Base-by-base conservation (phyloP, 2,113 vertebrate genomes). In the Ceyx margarethae region DNA sequence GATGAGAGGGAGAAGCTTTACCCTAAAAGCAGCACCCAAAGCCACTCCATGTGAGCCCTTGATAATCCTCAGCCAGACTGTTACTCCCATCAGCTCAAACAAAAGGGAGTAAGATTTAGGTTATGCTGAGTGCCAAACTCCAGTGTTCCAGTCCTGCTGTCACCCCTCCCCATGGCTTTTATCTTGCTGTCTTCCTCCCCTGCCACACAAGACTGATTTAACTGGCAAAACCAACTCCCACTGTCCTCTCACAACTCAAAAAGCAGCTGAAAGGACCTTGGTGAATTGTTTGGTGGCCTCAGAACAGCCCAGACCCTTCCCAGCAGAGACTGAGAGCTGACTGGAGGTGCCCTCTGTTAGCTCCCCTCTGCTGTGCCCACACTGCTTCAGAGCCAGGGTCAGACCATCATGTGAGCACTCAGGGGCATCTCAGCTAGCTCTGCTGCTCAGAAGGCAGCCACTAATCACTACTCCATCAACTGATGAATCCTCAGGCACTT, bases 1-100 rank as follows among this genome's bases (percentile, higher is more conserved):
- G 71, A 95, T 89, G 78, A 95, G 91, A 94, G 91, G 56, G 37
- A 91, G 54, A 53, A 68, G 89, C 71, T 91, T 75, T 61, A 84
- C 67, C 71, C 42, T 85, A 79, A 92, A 89, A 89, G 91, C 85
- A 74, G 81, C 42, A 51, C 46, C 81, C 72, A 64, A 87, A 91
- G 35, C 37, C 75, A 83, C 66, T 93, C 89, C 68, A 2, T 42
- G 58, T 81, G 48, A 91, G 74, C 77, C 80, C 93, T 53, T 73
- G 71, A 68, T 91, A 91, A 84, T 89, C 66, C 81, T 60, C 37
- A 92, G 66, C 62, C 87, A 92, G 81, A 76, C 60, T 57, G n/a
- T 79, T 92, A 80, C 7, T 89, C 50, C 81, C 66, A 90, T 67
- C 54, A 84, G 89, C 91, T 91, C 85, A 87, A 94, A 91, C 54